phyloP scores from a whole-genome alignment of 2,888 invertebrate species.

The Synanthedon formicaeformis region DNA sequence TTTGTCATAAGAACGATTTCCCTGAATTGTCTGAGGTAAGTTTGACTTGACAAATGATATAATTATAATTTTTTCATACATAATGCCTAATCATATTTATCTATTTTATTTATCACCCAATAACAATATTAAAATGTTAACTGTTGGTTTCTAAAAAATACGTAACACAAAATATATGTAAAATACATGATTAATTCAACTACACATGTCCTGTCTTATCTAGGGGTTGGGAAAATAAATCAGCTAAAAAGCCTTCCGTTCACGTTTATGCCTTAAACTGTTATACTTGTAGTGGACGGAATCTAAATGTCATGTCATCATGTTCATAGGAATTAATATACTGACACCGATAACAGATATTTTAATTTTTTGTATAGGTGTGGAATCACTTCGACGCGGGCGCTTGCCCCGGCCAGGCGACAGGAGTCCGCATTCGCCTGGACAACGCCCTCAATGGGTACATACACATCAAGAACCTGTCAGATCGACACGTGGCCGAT shows the following conservation, averaged over 20 bases:
- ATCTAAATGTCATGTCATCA: no score
- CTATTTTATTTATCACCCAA: background rate
- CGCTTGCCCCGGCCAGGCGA: slow-evolving; percentile 94
- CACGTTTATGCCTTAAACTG: no score
- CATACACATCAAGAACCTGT: slow-evolving; percentile 92
- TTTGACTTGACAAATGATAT: background rate
- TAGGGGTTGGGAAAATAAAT: no score
- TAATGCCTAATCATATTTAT: background rate
- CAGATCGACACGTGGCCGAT: slow-evolving; percentile 92
- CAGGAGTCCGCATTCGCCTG: slow-evolving; percentile 88
- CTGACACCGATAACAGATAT: background rate
- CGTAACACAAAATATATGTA: no score
- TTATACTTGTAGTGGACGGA: no score
- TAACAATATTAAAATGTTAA: no score
- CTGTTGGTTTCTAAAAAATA: no score
- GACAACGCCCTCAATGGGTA: slow-evolving; percentile 95
- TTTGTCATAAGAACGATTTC: slow-evolving; percentile 95
- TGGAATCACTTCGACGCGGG: slow-evolving; percentile 99
- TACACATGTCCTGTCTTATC: no score
- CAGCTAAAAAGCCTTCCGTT: no score
- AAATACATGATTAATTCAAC: no score
- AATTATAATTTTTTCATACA: background rate
- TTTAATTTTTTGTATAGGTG: slow-evolving; percentile 58
- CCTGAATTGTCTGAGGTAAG: slow-evolving; percentile 88
- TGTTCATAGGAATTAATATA: background rate